These are phyloP conservation scores for Crenuchus spilurus DNA, from an alignment of 2,797 vertebrate genomes.

Conservation along the genomic window DNA sequence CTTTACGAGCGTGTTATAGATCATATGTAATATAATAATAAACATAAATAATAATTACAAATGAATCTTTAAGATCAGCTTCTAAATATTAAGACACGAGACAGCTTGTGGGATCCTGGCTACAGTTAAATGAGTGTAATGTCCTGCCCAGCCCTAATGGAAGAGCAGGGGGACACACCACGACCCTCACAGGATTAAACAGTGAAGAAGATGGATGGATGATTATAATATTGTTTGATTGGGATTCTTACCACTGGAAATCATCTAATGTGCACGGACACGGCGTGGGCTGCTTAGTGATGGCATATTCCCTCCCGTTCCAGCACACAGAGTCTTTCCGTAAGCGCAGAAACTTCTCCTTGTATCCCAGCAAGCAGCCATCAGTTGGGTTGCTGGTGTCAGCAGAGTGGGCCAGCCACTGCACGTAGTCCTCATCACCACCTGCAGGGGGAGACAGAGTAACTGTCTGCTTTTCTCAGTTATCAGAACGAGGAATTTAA, in stretches of 20 bases:
- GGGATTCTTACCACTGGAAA: slow-evolving; percentile 86
- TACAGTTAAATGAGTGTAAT: too few relatives aligned
- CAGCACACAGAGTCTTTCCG: slow-evolving; percentile 90
- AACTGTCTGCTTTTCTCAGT: not conserved
- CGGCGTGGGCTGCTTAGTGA: slow-evolving; percentile 80
- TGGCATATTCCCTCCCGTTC: slow-evolving; percentile 86
- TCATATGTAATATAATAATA: too few relatives aligned
- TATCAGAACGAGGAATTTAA: slow-evolving; percentile 21
- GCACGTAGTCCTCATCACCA: slow-evolving; percentile 84
- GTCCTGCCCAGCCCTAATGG: too few relatives aligned
- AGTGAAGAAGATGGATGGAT: too few relatives aligned
- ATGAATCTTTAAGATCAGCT: too few relatives aligned
- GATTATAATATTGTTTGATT: too few relatives aligned
- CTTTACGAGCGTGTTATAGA: too few relatives aligned
- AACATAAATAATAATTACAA: too few relatives aligned
- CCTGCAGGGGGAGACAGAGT: slow-evolving; percentile 71
- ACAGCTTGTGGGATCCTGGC: too few relatives aligned
- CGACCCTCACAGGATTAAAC: too few relatives aligned
- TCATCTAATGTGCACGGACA: slow-evolving; percentile 90
- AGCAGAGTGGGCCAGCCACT: slow-evolving; percentile 93
- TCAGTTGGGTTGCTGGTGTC: slow-evolving; percentile 83
- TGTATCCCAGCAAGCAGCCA: slow-evolving; percentile 93
- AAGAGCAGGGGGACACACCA: too few relatives aligned
- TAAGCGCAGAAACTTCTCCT: slow-evolving; percentile 87
- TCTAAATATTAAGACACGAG: too few relatives aligned